phyloP scores from a whole-genome alignment of 2,797 vertebrate species.

The Thripadectes ignobilis region DNA sequence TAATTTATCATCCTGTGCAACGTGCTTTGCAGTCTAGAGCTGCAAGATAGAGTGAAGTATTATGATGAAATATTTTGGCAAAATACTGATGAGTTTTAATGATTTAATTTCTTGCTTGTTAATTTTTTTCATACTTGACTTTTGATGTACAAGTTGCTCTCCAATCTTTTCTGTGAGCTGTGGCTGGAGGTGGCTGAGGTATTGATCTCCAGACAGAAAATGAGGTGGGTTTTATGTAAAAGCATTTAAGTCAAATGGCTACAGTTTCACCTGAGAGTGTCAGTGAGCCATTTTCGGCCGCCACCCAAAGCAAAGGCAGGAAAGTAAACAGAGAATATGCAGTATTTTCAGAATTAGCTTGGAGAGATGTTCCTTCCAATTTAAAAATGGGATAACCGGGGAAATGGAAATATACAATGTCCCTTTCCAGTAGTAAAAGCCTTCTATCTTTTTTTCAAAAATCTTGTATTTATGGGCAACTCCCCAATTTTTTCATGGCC shows the following conservation, averaged over 20 bases:
- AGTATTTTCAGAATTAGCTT: slow-evolving; percentile 24
- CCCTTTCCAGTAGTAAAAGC: neutral
- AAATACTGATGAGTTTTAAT: slow-evolving; percentile 47
- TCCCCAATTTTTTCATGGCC: neutral
- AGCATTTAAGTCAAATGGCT: neutral
- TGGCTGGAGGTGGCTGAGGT: neutral
- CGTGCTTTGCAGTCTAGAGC: neutral
- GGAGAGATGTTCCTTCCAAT: neutral
- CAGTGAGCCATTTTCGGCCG: neutral
- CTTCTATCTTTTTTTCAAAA: neutral
- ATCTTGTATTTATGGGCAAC: neutral
- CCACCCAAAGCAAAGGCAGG: neutral
- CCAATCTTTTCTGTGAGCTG: neutral
- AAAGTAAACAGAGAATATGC: neutral
- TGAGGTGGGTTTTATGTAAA: slow-evolving; percentile 3
- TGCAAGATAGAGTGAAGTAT: slow-evolving; percentile 5
- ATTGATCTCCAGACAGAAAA: slow-evolving; percentile 12
- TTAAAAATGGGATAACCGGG: neutral
- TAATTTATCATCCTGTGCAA: slow-evolving; percentile 44
- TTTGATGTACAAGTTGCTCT: neutral
- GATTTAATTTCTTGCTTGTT: slow-evolving; percentile 52
- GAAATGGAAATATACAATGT: neutral
- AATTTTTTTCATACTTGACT: slow-evolving; percentile 11
- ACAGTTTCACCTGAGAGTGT: neutral
- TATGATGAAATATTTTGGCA: slow-evolving; percentile 35